Percentiles rank a stretch among this genome's conserved stretches.
Conservation (phyloP, 2,888 invertebrate species). For the Eurytoma californica region DNA sequence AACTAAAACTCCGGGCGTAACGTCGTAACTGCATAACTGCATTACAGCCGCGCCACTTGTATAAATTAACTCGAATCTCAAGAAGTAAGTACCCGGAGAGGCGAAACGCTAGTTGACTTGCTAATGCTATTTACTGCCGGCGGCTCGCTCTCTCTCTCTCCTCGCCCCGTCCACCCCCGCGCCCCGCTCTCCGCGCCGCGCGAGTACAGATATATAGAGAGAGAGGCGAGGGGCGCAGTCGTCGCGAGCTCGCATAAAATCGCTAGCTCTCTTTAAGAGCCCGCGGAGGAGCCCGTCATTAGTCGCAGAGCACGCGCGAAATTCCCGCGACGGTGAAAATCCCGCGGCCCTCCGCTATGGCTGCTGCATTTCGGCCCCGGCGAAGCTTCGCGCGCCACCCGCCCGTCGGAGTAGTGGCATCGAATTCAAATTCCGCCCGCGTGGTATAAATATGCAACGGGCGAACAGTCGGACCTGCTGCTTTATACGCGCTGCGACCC, state of each 20-base stretch:
- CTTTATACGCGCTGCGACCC: constrained; percentile 56
- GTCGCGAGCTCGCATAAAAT: constrained; percentile 29
- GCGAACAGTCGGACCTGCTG: constrained; percentile 22
- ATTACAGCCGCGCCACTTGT: constrained; percentile 70
- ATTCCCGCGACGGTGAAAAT: background rate
- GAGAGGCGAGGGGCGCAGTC: constrained; percentile 30
- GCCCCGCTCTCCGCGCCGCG: background rate
- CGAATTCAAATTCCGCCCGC: constrained; percentile 59
- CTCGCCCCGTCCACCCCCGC: background rate
- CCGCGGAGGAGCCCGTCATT: constrained; percentile 20
- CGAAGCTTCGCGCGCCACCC: constrained; percentile 21
- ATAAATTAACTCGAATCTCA: constrained; percentile 73
- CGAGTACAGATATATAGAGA: background rate
- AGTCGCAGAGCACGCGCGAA: constrained; percentile 14
- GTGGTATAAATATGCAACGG: constrained; percentile 65
- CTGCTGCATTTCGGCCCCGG: constrained; percentile 25
- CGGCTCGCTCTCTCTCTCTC: constrained; percentile 27
- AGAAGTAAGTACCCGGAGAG: constrained; percentile 68
- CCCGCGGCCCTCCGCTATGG: constrained; percentile 1
- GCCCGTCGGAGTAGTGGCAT: constrained; percentile 24
- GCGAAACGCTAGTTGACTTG: constrained; percentile 72
- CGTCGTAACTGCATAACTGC: constrained; percentile 69
- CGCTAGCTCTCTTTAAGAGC: constrained; percentile 39
- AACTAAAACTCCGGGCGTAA: constrained; percentile 68
- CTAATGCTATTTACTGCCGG: constrained; percentile 71